phyloP scores from a whole-genome alignment of 2,888 invertebrate genomes.

The Sphaeridia pumilis region DNA sequence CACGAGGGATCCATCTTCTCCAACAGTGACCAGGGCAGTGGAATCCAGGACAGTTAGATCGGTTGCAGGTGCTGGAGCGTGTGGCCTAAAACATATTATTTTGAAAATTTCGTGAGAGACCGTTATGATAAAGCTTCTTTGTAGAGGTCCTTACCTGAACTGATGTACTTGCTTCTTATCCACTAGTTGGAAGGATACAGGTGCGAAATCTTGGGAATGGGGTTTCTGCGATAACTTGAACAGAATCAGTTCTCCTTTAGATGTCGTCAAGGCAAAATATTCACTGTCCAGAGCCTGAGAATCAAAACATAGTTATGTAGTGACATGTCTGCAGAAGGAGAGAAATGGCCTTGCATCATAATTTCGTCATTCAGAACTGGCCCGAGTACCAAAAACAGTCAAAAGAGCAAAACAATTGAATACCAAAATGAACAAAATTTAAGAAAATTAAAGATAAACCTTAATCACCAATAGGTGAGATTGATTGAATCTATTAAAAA shows the following conservation, averaged over 20 bases:
- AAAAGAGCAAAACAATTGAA: too few species aligned
- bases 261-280: conserved; percentile 16
- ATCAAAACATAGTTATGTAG: background rate
- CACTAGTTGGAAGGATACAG: conserved; percentile 4
- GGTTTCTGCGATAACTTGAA: conserved; percentile 11
- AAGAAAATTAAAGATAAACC: background rate
- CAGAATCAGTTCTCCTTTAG: conserved; percentile 9
- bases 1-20: conserved; percentile 33
- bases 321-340: background rate
- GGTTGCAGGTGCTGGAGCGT: conserved; percentile 20
- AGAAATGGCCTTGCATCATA: background rate
- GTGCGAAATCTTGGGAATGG: background rate
- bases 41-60: conserved; percentile 20
- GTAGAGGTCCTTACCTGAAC: background rate
- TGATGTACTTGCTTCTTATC: conserved; percentile 2
- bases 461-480: too few species aligned
- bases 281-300: conserved; percentile 9
- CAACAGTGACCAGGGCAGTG: conserved; percentile 21
- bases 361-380: too few species aligned
- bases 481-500: too few species aligned
- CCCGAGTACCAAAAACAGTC: too few species aligned
- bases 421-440: too few species aligned
- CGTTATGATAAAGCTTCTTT: background rate
- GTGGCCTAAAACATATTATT: background rate
- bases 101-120: background rate